Percentiles rank a stretch among this genome's conserved stretches.
These are phyloP conservation scores for Pristiophorus japonicus DNA, from an alignment of 2,113 vertebrate species.

Conservation along the genomic window DNA sequence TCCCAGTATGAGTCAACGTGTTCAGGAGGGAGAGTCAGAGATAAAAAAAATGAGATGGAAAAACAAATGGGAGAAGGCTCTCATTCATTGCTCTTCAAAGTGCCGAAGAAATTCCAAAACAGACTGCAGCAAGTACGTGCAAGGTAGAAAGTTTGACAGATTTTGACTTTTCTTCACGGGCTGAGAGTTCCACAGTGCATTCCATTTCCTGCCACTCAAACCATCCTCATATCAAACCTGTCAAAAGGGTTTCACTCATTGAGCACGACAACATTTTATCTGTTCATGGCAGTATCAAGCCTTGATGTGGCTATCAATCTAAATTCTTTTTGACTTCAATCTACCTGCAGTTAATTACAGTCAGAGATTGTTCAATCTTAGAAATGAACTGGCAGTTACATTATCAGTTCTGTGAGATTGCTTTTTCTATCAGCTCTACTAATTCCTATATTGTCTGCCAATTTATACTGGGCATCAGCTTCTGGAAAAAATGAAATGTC, in stretches of 20 bases:
- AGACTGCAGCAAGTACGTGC: neutral
- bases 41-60: neutral
- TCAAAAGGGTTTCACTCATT: neutral
- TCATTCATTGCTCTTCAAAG: neutral
- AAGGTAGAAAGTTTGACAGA: constrained; percentile 11
- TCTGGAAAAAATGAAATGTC: constrained; percentile 45
- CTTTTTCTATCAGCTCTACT: neutral
- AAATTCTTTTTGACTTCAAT: constrained; percentile 6
- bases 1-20: neutral
- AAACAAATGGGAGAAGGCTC: neutral
- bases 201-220: constrained; percentile 20
- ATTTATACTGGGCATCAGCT: constrained; percentile 35
- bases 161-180: constrained; percentile 20
- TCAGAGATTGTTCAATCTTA: constrained; percentile 24
- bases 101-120: neutral
- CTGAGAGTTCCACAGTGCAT: neutral
- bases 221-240: neutral
- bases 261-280: neutral
- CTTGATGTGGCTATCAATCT: constrained; percentile 23
- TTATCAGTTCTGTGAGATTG: constrained; percentile 34
- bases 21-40: neutral
- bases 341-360: constrained; percentile 39
- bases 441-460: constrained; percentile 38
- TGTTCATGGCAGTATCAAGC: neutral
- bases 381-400: constrained; percentile 31